Evolutionary conservation across 2,888 invertebrate species (phyloP), one percentile per base, ranked within the genome.

Genomic region (Tipula confusa): DNA sequence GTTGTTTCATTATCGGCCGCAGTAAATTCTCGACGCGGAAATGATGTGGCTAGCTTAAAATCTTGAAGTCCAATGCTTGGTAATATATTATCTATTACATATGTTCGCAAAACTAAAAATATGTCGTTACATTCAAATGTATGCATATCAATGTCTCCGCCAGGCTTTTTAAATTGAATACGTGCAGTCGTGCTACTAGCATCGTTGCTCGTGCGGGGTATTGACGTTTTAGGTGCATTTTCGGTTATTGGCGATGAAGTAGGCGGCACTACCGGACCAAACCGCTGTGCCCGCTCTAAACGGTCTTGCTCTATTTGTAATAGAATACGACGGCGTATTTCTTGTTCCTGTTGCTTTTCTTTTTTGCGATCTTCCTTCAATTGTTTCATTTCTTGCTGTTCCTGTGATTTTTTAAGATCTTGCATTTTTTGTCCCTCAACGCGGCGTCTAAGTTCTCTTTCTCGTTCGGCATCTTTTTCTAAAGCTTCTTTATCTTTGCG

Each of bases 1-100:
- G 98, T 96, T 87, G 94, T 95, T 84, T 96, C 95, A 89, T 96
- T 98, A 88, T 98, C 98, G 2, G 97, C 97, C 11, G 91, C 92
- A 0, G 92, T 91, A 88, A 97, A 98, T 83, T 97, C 93, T 90
- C 95, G 96, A 87, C 93, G 94, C 6, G 98, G 98, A 90, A 97
- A 98, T 87, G 93, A 94, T 1, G 97, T 98, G 85, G 95, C 95
- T 84, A 97, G 90, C 0, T 92, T 91, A 87, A 96, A 96, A 83
- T 93, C 90, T 0, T 91, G 91, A 81, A 88, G 87, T n/a, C 87
- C 87, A 7, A 88, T 87, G 28, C 87, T 86, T 83, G 87, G 84
- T 84, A 89, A 81, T 83, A 89, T 82, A 84, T 87, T 87, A 1
- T 33, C 84, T 48, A 86, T 87, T 0, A 91, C 89, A 86, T 89